These are phyloP conservation scores for Aptenodytes patagonicus DNA, from an alignment of 2,113 vertebrate genomes.

Conservation along the genomic window DNA sequence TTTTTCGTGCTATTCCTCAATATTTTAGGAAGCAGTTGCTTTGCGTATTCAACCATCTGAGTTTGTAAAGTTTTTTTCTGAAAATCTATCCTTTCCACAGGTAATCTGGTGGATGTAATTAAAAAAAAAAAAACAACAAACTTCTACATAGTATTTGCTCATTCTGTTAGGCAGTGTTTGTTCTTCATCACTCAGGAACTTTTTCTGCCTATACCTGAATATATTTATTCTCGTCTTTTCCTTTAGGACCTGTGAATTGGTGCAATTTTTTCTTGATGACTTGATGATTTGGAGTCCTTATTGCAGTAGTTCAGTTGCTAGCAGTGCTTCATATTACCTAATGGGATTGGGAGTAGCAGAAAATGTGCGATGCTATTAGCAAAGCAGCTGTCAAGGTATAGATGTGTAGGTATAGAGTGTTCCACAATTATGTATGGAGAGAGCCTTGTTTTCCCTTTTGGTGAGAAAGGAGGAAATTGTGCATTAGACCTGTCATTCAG, in stretches of 20 bases:
- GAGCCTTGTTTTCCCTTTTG: background rate
- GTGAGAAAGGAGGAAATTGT: background rate
- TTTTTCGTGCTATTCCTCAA: background rate
- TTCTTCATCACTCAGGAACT: background rate
- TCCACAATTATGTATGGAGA: background rate
- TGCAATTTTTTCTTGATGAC: background rate
- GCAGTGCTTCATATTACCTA: background rate
- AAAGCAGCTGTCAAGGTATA: background rate
- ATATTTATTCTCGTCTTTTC: background rate
- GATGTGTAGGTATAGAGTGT: background rate
- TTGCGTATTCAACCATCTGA: background rate
- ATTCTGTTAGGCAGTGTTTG: background rate
- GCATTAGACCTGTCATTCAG: background rate
- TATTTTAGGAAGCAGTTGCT: background rate
- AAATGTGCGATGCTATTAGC: background rate
- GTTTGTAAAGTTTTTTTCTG: background rate
- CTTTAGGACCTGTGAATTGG: background rate
- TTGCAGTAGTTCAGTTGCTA: background rate
- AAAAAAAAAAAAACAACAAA: background rate
- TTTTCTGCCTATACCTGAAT: background rate
- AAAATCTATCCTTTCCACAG: background rate
- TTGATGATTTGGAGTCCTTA: background rate
- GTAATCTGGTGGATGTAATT: background rate
- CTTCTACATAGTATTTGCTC: background rate
- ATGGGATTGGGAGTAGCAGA: rapidly evolving